A percentile compares a stretch with the other conserved stretches of the same genome.
These are phyloP conservation scores for Larimichthys crocea DNA, from an alignment of 2,113 vertebrate species.

Conservation along the genomic window DNA sequence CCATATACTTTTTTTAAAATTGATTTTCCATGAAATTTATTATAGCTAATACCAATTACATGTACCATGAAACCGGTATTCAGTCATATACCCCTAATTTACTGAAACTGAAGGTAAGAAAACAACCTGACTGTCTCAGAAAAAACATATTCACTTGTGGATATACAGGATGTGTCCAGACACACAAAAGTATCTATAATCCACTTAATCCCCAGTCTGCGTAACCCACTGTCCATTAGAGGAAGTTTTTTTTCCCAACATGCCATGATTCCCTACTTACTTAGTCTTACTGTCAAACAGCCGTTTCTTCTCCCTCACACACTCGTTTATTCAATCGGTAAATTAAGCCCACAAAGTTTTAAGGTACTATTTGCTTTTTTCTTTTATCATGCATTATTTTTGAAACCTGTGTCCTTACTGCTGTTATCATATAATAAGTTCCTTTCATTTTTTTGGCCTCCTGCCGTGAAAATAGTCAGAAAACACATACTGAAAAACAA, in stretches of 20 bases:
- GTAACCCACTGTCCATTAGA: slow-evolving; percentile 72
- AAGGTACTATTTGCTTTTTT: not conserved
- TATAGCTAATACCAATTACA: not conserved
- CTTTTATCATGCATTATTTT: not conserved
- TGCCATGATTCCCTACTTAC: slow-evolving; percentile 36
- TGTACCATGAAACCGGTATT: not conserved
- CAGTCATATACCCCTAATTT: not conserved
- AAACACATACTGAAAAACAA: not conserved
- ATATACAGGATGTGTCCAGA: slow-evolving; percentile 4
- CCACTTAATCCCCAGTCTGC: slow-evolving; percentile 66
- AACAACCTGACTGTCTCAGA: not conserved
- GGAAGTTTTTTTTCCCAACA: slow-evolving; percentile 39
- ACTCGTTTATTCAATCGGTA: not conserved
- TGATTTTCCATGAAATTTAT: not conserved
- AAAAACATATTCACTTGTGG: not conserved
- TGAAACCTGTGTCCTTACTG: slow-evolving; percentile 15
- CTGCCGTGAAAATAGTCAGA: slow-evolving; percentile 26
- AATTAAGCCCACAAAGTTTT: slow-evolving; percentile 1
- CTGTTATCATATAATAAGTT: slow-evolving; percentile 23
- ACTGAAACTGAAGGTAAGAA: not conserved
- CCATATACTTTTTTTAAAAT: not conserved
- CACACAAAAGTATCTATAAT: slow-evolving; percentile 25
- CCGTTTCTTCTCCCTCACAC: not conserved
- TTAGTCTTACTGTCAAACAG: slow-evolving; percentile 36
- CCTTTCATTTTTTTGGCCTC: slow-evolving; percentile 11